Evolutionary conservation across 2,797 vertebrate species (phyloP).

Genomic region (Odontamblyopus rebecca): DNA sequence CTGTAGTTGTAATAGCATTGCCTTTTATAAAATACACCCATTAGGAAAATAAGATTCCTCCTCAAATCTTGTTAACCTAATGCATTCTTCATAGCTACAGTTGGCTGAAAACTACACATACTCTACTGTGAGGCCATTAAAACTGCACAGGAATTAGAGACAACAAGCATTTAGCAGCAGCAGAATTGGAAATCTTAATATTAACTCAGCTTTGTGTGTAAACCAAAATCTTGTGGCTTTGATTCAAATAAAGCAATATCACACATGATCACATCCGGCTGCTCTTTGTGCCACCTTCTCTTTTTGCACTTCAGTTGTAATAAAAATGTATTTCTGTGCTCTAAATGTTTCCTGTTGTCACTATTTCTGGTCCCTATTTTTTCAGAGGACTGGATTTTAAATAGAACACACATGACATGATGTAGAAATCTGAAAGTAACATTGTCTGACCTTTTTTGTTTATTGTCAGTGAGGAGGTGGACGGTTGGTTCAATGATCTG

Average conservation of each 20-base stretch:
- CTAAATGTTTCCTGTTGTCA: slow-evolving; percentile 27
- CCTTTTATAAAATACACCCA: too few species aligned
- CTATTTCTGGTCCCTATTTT: slow-evolving; percentile 18
- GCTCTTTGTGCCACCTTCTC: slow-evolving; percentile 21
- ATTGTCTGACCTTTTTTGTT: slow-evolving; percentile 13
- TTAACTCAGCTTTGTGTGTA: too few species aligned
- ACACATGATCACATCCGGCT: slow-evolving; percentile 8
- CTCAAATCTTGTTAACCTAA: too few species aligned
- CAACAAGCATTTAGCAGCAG: too few species aligned
- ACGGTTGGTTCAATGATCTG: slow-evolving; percentile 67
- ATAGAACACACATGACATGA: slow-evolving; percentile 21
- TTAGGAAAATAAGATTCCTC: too few species aligned
- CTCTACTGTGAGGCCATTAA: too few species aligned
- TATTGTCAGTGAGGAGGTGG: slow-evolving; percentile 60
- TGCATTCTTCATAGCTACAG: too few species aligned
- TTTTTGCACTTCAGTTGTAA: slow-evolving; percentile 29
- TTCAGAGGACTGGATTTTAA: slow-evolving; percentile 41
- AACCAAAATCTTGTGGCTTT: neutral
- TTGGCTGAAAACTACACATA: too few species aligned
- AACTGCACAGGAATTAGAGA: too few species aligned
- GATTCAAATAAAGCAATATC: slow-evolving; percentile 11
- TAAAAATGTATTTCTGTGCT: slow-evolving; percentile 19
- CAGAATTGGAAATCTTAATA: too few species aligned
- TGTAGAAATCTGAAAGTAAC: slow-evolving; percentile 24
- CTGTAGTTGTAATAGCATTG: too few species aligned